Conservation (phyloP, 1,140 invertebrate genomes). For the Oryctes rhinoceros region DNA sequence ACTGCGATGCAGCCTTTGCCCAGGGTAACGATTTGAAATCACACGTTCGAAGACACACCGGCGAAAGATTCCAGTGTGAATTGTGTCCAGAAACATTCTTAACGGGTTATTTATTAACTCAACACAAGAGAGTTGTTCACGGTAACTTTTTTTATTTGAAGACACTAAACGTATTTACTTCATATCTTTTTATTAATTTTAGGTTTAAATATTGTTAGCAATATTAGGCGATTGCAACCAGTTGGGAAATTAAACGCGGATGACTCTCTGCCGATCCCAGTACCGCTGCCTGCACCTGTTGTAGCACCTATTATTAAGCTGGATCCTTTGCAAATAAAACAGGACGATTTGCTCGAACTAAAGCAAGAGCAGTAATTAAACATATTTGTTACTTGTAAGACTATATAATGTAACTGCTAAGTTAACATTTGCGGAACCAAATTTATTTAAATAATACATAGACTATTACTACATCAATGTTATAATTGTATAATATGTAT, state of each 20-base stretch:
- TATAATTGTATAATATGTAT: constrained; percentile 6
- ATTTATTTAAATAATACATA: not conserved
- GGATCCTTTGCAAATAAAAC: not conserved
- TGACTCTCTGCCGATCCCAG: constrained; percentile 54
- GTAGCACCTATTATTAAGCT: not conserved
- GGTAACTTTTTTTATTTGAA: constrained; percentile 54
- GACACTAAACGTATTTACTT: constrained; percentile 50
- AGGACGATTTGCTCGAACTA: not conserved
- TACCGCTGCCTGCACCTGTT: constrained; percentile 53
- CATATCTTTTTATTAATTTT: constrained; percentile 39
- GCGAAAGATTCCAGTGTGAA: constrained; percentile 67
- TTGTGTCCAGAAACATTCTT: too few species aligned
- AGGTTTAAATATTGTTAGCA: constrained; percentile 58
- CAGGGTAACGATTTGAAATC: constrained; percentile 70
- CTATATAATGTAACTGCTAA: not conserved
- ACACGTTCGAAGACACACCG: constrained; percentile 68
- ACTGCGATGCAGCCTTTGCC: constrained; percentile 68
- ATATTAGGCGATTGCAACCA: constrained; percentile 55
- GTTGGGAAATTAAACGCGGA: constrained; percentile 52
- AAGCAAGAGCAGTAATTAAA: constrained; percentile 58
- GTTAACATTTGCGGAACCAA: not conserved
- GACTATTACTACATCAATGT: not conserved
- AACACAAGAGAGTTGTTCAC: constrained; percentile 65
- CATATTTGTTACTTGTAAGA: not conserved
- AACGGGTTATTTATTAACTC: constrained; percentile 65